Evolutionary conservation across 1,140 invertebrate species (phyloP).

Genomic region (Drosophila suzukii): DNA sequence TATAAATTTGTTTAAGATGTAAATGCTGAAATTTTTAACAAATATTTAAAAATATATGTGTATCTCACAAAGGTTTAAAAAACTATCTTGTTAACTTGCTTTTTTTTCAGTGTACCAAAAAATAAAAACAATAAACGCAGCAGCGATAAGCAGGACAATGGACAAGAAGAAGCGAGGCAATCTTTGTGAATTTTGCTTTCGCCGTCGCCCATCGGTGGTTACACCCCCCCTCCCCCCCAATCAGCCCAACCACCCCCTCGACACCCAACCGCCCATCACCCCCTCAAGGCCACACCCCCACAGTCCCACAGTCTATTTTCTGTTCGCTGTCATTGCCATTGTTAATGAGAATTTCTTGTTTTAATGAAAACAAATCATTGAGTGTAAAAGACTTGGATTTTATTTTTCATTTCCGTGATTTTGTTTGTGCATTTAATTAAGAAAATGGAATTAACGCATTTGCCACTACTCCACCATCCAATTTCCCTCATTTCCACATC

Average conservation of each 20-base stretch:
- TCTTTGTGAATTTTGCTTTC: slow-evolving; percentile 56
- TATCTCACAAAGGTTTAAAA: too few species aligned
- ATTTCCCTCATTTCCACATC: neutral
- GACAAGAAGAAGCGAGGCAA: slow-evolving; percentile 35
- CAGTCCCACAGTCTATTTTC: slow-evolving; percentile 20
- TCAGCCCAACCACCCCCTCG: neutral
- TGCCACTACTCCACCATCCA: slow-evolving; percentile 19
- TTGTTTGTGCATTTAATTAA: slow-evolving; percentile 84
- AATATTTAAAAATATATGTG: too few species aligned
- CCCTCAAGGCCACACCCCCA: slow-evolving; percentile 6
- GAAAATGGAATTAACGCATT: slow-evolving; percentile 84
- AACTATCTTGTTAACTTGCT: too few species aligned
- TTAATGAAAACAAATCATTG: slow-evolving; percentile 84
- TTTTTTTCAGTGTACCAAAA: slow-evolving; percentile 4
- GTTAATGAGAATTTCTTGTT: slow-evolving; percentile 84
- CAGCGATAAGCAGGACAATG: slow-evolving; percentile 62
- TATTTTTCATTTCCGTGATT: slow-evolving; percentile 84
- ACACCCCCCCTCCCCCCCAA: slow-evolving; percentile 3
- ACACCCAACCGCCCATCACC: neutral
- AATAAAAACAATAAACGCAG: slow-evolving; percentile 30
- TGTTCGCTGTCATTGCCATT: slow-evolving; percentile 81
- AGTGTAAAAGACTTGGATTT: slow-evolving; percentile 84
- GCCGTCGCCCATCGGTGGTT: slow-evolving; percentile 58
- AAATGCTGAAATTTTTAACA: neutral
- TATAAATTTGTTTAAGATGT: too few species aligned